Percentiles rank a stretch among this genome's conserved stretches.
Conservation (phyloP, 2,888 invertebrate genomes). For the Hypomecis punctinalis region DNA sequence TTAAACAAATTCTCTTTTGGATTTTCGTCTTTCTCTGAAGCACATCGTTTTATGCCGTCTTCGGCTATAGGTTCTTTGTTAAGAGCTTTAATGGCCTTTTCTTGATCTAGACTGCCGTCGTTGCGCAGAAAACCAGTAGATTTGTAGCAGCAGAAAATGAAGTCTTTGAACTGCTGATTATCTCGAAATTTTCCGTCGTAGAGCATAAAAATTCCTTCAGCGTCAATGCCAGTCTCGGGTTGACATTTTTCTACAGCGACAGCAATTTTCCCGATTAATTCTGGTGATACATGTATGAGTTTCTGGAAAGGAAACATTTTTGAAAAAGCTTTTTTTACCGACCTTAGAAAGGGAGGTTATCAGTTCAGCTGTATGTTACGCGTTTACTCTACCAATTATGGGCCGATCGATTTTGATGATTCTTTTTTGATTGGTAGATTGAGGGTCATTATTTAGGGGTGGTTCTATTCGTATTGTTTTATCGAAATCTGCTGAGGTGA, state of each 20-base stretch:
- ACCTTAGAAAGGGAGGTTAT: no score
- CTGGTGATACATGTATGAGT: conserved; percentile 21
- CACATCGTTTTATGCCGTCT: conserved; percentile 28
- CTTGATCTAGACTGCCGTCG: conserved; percentile 27
- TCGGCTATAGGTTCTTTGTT: conserved; percentile 19
- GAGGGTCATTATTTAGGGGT: no score
- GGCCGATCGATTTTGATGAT: no score
- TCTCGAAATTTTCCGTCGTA: conserved; percentile 33
- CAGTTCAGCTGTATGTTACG: no score
- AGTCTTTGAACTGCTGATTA: conserved; percentile 31
- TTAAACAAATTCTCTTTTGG: conserved; percentile 27
- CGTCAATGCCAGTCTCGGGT: conserved; percentile 18
- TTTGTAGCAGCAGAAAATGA: conserved; percentile 35
- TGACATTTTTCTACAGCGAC: conserved; percentile 26
- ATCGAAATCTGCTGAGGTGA: no score
- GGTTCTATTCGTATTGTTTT: no score
- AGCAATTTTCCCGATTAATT: neutral
- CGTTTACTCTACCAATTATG: no score
- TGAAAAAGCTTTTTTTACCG: no score
- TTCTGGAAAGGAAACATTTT: conserved; percentile 17
- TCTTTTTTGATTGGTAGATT: no score
- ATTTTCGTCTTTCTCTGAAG: conserved; percentile 15
- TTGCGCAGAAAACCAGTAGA: conserved; percentile 16
- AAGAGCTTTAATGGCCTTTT: conserved; percentile 20
- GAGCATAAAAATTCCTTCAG: conserved; percentile 14